Evolutionary conservation across 1,140 invertebrate genomes (phyloP).

Genomic region (Anoplolepis gracilipes): DNA sequence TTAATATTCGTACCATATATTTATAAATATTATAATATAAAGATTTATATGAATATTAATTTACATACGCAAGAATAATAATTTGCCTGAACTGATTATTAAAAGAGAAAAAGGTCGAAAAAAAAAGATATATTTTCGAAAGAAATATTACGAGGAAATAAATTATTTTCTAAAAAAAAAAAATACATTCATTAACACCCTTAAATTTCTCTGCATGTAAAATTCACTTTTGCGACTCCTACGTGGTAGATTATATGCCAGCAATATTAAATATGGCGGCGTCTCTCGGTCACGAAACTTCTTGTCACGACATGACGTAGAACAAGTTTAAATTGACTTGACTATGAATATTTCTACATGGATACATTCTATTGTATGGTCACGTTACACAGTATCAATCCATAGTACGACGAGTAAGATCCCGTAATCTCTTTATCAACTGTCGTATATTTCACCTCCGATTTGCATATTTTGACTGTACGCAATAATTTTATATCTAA

Average conservation of each 20-base stretch:
- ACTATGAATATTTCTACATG: conserved; percentile 17
- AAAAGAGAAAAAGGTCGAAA: no score
- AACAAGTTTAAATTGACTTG: conserved; percentile 40
- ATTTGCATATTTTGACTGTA: conserved; percentile 35
- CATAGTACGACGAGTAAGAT: conserved; percentile 9
- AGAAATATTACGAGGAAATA: neutral
- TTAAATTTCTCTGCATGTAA: neutral
- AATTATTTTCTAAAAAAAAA: neutral
- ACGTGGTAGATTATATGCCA: neutral
- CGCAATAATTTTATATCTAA: neutral
- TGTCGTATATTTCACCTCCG: conserved; percentile 11
- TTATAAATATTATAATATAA: conserved; percentile 20
- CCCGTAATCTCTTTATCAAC: conserved; percentile 29
- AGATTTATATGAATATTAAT: neutral
- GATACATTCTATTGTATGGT: conserved; percentile 28
- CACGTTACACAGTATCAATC: conserved; percentile 12
- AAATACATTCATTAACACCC: neutral
- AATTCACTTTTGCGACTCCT: conserved; percentile 29
- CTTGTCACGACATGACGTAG: conserved; percentile 1
- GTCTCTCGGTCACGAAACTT: conserved; percentile 38
- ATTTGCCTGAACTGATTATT: neutral
- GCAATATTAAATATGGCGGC: neutral
- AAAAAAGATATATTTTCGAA: neutral
- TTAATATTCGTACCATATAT: neutral
- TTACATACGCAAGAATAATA: neutral